phyloP scores from a whole-genome alignment of 2,888 invertebrate species.

The Acheta domesticus region DNA sequence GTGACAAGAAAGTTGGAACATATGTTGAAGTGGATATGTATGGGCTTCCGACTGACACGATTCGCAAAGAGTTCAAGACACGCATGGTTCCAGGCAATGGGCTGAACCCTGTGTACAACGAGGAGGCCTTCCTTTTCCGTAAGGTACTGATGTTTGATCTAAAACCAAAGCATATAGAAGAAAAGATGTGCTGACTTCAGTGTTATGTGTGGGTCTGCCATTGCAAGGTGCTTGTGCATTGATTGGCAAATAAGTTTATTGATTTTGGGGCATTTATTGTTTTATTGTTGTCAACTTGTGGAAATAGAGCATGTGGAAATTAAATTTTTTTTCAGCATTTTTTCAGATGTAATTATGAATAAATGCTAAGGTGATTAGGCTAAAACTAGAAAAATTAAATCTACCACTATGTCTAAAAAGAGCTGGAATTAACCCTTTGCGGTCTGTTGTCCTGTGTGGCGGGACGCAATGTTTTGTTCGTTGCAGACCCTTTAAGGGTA shows the following conservation, averaged over 20 bases:
- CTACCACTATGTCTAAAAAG: no score
- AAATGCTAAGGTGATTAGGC: no score
- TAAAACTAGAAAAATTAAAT: no score
- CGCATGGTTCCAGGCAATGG: slow-evolving; percentile 96
- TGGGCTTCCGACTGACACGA: slow-evolving; percentile 94
- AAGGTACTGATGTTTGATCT: slow-evolving; percentile 59
- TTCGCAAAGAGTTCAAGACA: slow-evolving; percentile 95
- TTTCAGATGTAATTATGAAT: no score
- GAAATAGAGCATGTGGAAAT: no score
- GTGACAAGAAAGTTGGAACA: slow-evolving; percentile 96
- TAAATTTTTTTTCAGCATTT: no score
- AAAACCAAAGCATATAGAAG: neutral
- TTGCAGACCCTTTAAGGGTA: no score
- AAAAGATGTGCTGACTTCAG: neutral
- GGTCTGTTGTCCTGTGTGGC: no score
- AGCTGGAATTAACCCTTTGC: no score
- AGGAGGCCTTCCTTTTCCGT: slow-evolving; percentile 95
- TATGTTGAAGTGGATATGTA: slow-evolving; percentile 99
- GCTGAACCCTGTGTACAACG: slow-evolving; percentile 98
- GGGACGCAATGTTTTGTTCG: no score
- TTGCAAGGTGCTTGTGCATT: neutral
- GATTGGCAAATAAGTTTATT: neutral
- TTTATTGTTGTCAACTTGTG: no score
- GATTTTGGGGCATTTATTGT: neutral
- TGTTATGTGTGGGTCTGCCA: no score